phyloP scores from a whole-genome alignment of 2,113 vertebrate species.

The Plecturocebus donacophilus region DNA sequence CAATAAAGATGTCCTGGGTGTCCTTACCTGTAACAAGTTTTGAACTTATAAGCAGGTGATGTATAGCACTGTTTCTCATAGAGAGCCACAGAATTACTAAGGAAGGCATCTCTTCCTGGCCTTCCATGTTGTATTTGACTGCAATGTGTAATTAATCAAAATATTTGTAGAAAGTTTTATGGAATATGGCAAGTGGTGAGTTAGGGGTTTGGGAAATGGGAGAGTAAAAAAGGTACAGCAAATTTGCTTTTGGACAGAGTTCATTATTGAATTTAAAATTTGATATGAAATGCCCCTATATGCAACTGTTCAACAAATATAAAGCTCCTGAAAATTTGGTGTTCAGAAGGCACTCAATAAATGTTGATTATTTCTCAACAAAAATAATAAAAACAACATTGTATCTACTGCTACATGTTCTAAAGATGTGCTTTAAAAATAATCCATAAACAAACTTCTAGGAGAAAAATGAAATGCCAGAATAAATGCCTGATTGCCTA shows the following conservation, averaged over 20 bases:
- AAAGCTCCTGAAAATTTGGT: background rate
- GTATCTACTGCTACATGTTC: background rate
- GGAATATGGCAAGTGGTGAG: background rate
- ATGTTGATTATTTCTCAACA: constrained; percentile 4
- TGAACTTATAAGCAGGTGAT: background rate
- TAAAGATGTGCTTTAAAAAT: constrained; percentile 26
- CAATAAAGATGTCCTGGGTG: background rate
- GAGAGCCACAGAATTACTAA: background rate
- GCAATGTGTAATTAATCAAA: background rate
- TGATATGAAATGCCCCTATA: background rate
- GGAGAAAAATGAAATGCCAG: constrained; percentile 19
- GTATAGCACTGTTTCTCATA: background rate
- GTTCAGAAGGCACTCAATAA: background rate
- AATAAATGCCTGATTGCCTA: background rate
- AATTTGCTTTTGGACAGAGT: background rate
- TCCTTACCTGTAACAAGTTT: background rate
- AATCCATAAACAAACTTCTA: background rate
- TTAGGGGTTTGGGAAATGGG: background rate
- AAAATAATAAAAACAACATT: constrained; percentile 30
- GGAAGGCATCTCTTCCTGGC: background rate
- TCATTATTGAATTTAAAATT: background rate
- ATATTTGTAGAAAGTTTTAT: background rate
- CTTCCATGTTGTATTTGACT: background rate
- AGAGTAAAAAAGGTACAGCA: background rate
- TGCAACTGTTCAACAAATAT: background rate